Conservation (phyloP, 2,113 vertebrate genomes). For the Muntiacus muntjak region DNA sequence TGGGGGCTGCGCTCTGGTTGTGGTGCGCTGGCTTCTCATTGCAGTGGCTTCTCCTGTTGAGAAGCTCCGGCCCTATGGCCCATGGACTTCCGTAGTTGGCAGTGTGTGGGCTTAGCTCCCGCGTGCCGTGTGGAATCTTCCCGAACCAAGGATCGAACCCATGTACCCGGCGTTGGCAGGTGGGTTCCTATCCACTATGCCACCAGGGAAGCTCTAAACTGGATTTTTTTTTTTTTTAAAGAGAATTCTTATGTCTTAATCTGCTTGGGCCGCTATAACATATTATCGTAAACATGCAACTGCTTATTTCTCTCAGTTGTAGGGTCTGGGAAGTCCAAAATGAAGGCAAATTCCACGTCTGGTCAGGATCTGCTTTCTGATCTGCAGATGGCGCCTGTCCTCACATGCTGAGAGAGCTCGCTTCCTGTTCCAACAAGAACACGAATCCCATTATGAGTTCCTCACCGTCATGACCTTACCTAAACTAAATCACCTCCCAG, state of each 20-base stretch:
- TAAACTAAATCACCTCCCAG: not conserved
- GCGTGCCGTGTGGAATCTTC: not conserved
- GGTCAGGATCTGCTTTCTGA: not conserved
- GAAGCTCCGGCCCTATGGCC: not conserved
- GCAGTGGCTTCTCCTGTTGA: not conserved
- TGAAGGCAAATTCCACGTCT: not conserved
- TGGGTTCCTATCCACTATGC: not conserved
- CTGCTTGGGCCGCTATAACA: not conserved
- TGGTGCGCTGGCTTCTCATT: not conserved
- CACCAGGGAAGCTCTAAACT: not conserved
- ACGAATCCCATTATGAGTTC: not conserved
- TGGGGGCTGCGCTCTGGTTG: not conserved
- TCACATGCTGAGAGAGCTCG: not conserved
- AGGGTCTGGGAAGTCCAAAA: not conserved
- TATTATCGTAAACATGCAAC: not conserved
- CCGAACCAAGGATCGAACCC: fast-evolving
- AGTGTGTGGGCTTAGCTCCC: not conserved
- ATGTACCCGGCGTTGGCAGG: not conserved
- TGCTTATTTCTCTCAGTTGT: not conserved
- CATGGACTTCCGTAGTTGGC: not conserved
- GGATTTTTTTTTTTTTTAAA: not conserved
- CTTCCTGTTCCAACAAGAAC: not conserved
- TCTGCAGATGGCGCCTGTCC: not conserved
- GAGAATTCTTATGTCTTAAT: not conserved
- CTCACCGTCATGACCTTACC: not conserved